Evolutionary conservation across 2,797 vertebrate genomes (phyloP).

Genomic region (Microctenopoma lineatum): DNA sequence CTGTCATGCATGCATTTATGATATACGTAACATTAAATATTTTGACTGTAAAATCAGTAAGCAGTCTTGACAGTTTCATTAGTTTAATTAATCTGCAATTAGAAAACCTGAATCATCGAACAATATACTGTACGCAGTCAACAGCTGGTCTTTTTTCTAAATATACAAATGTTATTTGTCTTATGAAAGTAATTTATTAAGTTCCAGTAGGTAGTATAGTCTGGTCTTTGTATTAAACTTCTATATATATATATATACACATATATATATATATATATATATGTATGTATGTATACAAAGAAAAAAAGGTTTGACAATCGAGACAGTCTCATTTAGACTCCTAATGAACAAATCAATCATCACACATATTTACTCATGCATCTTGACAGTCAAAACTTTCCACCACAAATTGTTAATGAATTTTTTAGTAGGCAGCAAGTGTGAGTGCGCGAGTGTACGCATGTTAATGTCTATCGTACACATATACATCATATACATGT

Average conservation of each 20-base stretch:
- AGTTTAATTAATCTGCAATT: slow-evolving; percentile 28
- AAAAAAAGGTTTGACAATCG: background rate
- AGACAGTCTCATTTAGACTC: background rate
- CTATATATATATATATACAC: background rate
- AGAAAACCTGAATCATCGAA: slow-evolving; percentile 27
- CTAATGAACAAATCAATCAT: slow-evolving; percentile 14
- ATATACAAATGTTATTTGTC: slow-evolving; percentile 16
- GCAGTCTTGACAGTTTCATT: slow-evolving; percentile 17
- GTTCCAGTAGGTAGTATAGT: background rate
- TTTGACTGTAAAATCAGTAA: slow-evolving; percentile 30
- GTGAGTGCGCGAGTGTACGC: background rate
- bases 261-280: no score
- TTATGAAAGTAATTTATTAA: slow-evolving; percentile 6
- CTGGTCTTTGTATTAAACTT: slow-evolving; percentile 4
- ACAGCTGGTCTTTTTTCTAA: slow-evolving; percentile 22
- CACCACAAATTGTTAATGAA: background rate
- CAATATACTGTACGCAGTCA: background rate
- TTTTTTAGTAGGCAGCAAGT: background rate
- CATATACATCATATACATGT: slow-evolving; percentile 12
- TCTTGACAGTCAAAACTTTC: slow-evolving; percentile 5
- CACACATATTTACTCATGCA: slow-evolving; percentile 1
- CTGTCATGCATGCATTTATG: slow-evolving; percentile 27
- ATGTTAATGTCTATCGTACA: background rate
- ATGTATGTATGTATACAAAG: background rate
- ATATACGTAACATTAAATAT: slow-evolving; percentile 34